phyloP scores from a whole-genome alignment of 2,113 vertebrate species.

The Trochalopteron elliotii region DNA sequence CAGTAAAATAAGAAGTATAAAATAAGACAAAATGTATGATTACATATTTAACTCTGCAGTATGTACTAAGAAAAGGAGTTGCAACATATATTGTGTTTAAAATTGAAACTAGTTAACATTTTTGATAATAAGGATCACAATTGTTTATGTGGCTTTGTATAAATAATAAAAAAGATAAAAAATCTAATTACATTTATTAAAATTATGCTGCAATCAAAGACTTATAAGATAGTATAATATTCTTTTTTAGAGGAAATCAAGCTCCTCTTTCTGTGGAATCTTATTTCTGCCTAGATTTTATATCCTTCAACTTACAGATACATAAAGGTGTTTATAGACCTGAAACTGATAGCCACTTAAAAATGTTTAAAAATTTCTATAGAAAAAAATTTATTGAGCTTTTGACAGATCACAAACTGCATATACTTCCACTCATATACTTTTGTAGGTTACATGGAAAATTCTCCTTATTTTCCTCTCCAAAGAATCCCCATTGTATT shows the following conservation, averaged over 20 bases:
- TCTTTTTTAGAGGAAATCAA: background rate
- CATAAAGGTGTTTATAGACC: background rate
- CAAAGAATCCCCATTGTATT: background rate
- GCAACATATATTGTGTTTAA: conserved; percentile 43
- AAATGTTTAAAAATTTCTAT: background rate
- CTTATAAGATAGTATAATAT: background rate
- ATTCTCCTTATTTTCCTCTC: background rate
- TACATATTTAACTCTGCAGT: conserved; percentile 59
- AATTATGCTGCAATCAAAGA: background rate
- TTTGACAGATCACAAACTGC: background rate
- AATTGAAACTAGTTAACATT: conserved; percentile 42
- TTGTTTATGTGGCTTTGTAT: conserved; percentile 29
- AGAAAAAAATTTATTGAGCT: background rate
- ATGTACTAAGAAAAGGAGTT: conserved; percentile 43
- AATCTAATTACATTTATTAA: background rate
- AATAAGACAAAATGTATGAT: background rate
- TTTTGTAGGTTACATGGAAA: conserved; percentile 17
- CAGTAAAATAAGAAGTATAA: background rate
- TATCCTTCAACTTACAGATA: background rate
- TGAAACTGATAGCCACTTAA: background rate
- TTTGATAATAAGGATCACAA: conserved; percentile 15
- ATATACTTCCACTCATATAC: background rate
- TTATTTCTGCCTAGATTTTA: background rate
- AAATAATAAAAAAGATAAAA: conserved; percentile 38
- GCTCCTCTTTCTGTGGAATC: background rate